Base-by-base conservation (phyloP, 2,797 vertebrate genomes). In the Catharus ustulatus region DNA sequence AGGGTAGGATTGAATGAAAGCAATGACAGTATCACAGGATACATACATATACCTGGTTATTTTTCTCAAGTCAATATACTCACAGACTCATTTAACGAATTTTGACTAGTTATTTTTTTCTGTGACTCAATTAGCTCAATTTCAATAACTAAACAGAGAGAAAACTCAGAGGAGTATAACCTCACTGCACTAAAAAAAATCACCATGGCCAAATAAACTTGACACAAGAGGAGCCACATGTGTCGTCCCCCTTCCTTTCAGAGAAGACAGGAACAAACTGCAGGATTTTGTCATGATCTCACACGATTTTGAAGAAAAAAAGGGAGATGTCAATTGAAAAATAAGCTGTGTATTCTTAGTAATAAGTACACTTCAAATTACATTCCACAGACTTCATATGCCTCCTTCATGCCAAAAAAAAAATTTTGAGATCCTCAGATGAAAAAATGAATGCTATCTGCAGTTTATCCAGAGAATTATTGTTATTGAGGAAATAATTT, bases 401-500 rank as follows among this genome's bases (percentile, higher is more conserved):
- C 4, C 3, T 78, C 26, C 26, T 52, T 81, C 62, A 59, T 55
- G 42, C 10, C 38, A 86, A 86, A 90, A 16, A 90, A 16, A 51
- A 10, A 76, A 38, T 34, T 38, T 49, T 76, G 62, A 90, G 69
- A 67, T 66, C 10, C 48, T 88, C 51, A 45, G 30, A 84, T 79
- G 74, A 87, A 32, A 55, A 89, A 88, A 92, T 55, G 9, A 86
- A 69, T 79, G 21, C 12, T 73, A 55, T 57, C 48, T 91, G 64
- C n/a, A 14, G 52, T 96, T 93, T 76, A n/a, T 71, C 14, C 64
- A 91, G 32, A 94, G 43, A 90, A 95, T 89, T 82, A 69, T 20
- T 76, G 13, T 49, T 78, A 82, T 57, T 82, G 59, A 91, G 36
- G 71, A 91, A 93, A 89, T 19, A 58, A 79, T 82, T 84, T 93